Conservation (phyloP, 2,797 vertebrate species). For the Syngnathus rostellatus region DNA sequence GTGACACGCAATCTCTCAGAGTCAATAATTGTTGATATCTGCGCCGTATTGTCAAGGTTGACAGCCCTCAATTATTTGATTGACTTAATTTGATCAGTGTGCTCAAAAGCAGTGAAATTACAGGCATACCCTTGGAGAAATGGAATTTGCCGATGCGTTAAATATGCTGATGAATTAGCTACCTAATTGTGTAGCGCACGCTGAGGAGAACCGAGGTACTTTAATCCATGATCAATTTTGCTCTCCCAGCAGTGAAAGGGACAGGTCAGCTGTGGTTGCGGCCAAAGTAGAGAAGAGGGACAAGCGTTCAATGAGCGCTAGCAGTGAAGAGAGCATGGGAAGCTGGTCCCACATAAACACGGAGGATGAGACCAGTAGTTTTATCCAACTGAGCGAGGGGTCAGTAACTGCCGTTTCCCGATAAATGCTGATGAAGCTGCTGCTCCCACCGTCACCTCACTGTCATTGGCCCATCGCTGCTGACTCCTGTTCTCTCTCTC, state of each 20-base stretch:
- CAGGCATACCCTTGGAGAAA: conserved; percentile 14
- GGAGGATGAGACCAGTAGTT: conserved; percentile 93
- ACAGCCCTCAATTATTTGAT: conserved; percentile 50
- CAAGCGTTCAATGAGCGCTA: conserved; percentile 76
- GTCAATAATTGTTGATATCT: conserved; percentile 53
- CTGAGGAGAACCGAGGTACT: neutral
- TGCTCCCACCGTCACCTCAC: conserved; percentile 49
- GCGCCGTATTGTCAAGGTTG: conserved; percentile 38
- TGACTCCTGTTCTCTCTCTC: conserved; percentile 45
- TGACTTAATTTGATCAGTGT: conserved; percentile 48
- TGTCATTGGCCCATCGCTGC: conserved; percentile 58
- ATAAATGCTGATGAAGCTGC: conserved; percentile 42
- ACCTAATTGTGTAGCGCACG: neutral
- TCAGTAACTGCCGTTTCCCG: conserved; percentile 76
- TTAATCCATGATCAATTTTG: conserved; percentile 43
- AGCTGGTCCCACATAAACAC: conserved; percentile 94
- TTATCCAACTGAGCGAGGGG: conserved; percentile 91
- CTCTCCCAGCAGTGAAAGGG: conserved; percentile 68
- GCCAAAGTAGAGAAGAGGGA: conserved; percentile 69
- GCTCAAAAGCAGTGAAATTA: conserved; percentile 17
- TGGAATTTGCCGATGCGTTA: conserved; percentile 26
- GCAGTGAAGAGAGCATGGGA: conserved; percentile 92
- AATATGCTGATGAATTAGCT: conserved; percentile 20
- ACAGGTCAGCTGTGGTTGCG: conserved; percentile 62
- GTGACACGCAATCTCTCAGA: conserved; percentile 30